Base-by-base conservation (phyloP, 1,140 invertebrate genomes). In the Druon quercuslanigerum region DNA sequence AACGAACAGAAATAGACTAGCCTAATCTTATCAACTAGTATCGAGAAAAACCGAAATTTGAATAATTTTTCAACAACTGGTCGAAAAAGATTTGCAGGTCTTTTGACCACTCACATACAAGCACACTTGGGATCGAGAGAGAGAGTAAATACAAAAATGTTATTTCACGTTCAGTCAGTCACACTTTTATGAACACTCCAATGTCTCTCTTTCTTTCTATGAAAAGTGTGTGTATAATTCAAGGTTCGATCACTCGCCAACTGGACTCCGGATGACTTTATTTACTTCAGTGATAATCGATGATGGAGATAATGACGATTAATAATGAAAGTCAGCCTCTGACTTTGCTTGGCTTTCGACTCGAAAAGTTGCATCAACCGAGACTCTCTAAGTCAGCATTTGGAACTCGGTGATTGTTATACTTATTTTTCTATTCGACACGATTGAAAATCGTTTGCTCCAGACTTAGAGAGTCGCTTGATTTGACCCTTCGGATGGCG, bases 391-490 rank as follows among this genome's bases (percentile, higher is more conserved):
- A 87, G n/a, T n/a, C n/a, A n/a, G 77, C 77, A 83, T 51, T 66
- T 71, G 71, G 77, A 78, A 81, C 73, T 77, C 75, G 72, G 72
- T 72, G 73, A 2, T 25, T 25, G 76, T 76, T 76, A 74, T 74
- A 50, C 16, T 16, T 51, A 70, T 75, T 75, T 13, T 75, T 25
- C 13, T 50, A 51, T 40, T 81, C 76, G 74, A 81, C 57, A 74
- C 77, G 73, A n/a, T 12, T 52, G 14, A 0, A 72, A 25, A 19
- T 77, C 16, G 20, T 16, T 74, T 79, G 72, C 78, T 77, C 80
- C 74, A 66, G 82, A 85, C 83, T 83, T 86, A 82, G 83, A 86
- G 79, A 82, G 74, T 86, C 86, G 85, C 84, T 87, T 84, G 83
- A 84, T 84, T 83, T 82, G 77, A 87, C 84, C 83, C 83, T 83